Percentiles rank a stretch among this genome's conserved stretches.
Conservation (phyloP, 1,140 invertebrate genomes). For the Brachystomella parvula region DNA sequence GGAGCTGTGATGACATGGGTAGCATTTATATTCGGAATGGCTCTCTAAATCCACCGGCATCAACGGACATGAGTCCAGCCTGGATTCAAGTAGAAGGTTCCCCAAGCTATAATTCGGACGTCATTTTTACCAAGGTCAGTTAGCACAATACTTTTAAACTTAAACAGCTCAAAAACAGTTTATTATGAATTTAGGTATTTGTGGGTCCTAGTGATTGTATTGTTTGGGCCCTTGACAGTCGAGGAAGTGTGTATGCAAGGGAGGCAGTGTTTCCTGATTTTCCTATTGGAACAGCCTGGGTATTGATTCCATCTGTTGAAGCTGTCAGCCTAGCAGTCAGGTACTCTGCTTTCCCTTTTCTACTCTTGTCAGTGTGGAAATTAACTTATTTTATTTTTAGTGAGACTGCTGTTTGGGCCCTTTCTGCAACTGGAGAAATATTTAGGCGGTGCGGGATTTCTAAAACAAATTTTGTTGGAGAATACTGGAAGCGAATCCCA, state of each 20-base stretch:
- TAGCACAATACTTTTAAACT: neutral
- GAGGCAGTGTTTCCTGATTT: slow-evolving; percentile 48
- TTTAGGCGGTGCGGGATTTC: slow-evolving; percentile 48
- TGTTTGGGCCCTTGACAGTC: slow-evolving; percentile 53
- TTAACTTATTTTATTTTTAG: slow-evolving; percentile 36
- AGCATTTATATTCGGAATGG: slow-evolving; percentile 48
- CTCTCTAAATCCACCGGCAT: slow-evolving; percentile 44
- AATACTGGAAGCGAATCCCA: slow-evolving; percentile 52
- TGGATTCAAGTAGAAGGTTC: slow-evolving; percentile 47
- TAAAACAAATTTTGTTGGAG: slow-evolving; percentile 47
- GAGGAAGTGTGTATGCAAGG: slow-evolving; percentile 48
- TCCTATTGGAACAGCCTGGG: slow-evolving; percentile 50
- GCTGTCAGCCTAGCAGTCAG: slow-evolving; percentile 48
- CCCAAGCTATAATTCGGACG: neutral
- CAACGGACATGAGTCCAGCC: slow-evolving; percentile 45
- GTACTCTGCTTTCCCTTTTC: slow-evolving; percentile 31
- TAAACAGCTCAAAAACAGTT: neutral
- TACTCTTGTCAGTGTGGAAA: neutral
- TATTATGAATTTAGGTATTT: slow-evolving; percentile 42
- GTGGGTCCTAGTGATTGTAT: slow-evolving; percentile 47
- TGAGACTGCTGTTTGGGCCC: slow-evolving; percentile 48
- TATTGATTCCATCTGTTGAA: slow-evolving; percentile 47
- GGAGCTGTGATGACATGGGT: slow-evolving; percentile 49
- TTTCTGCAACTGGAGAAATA: slow-evolving; percentile 46
- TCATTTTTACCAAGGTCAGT: slow-evolving; percentile 40